These are phyloP conservation scores for Palythoa grandis DNA, from an alignment of 92 coral and sea anemone species.

Conservation along the genomic window DNA sequence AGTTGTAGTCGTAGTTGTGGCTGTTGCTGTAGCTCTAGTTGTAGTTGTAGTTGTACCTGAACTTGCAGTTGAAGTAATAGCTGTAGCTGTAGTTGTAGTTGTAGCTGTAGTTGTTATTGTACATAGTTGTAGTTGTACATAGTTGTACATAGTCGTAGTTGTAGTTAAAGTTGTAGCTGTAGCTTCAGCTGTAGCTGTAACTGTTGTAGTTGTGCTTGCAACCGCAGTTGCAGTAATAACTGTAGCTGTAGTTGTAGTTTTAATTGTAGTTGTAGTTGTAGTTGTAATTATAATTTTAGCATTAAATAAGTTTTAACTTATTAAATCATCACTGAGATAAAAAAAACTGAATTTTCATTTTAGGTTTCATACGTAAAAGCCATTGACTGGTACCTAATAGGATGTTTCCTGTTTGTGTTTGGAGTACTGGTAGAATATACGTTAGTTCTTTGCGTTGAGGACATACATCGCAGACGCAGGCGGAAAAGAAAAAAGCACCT, in stretches of 20 bases:
- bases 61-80: no score
- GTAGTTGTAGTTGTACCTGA: no score
- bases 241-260: no score
- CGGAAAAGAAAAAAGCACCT: conserved; percentile 43
- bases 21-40: not conserved
- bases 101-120: no score
- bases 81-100: no score
- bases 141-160: not conserved
- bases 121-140: no score
- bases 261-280: no score
- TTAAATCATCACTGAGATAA: not conserved
- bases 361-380: conserved; percentile 99
- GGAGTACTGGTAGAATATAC: conserved; percentile 94
- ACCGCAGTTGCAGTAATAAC: no score
- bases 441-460: conserved; percentile 77
- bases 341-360: not conserved
- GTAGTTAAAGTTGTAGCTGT: not conserved
- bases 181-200: not conserved
- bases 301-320: not conserved
- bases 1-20: not conserved
- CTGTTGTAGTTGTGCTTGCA: not conserved
- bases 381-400: conserved; percentile 98
- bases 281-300: not conserved
- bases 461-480: conserved; percentile 69
- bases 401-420: conserved; percentile 94